Evolutionary conservation across 2,797 vertebrate species (phyloP), one percentile per base, ranked within the genome.

Genomic region (Scomberomorus guttatus): DNA sequence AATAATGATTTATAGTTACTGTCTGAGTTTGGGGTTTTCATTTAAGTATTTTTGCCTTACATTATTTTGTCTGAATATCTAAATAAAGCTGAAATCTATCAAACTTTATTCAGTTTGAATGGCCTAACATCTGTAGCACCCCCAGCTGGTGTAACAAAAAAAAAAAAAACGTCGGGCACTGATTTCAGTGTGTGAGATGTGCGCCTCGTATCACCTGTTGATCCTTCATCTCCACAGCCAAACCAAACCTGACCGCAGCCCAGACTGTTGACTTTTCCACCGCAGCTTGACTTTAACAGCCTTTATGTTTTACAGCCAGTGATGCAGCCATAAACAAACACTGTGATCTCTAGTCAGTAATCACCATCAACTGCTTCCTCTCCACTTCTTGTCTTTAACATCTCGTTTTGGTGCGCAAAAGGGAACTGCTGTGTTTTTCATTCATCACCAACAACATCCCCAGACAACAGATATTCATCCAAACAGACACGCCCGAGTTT

Each of bases 401-500:
- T n/a, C 11, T 48, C 6, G 1, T 50, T 13, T 22, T 37, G 57
- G 51, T 5, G 8, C 57, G 59, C 15, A 14, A 44, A 60, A 6
- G 11, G 67, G 12, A 72, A 65, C 25, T 27, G 3, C 13, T 29
- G 52, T 25, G 25, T 57, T 12, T 25, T 39, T 12, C 11, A 75
- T 12, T 62, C 54, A 65, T 15, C 42, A 18, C 17, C 13, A 71
- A 77, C 15, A 68, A 77, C 74, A 69, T 82, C 59, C 55, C 15
- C 15, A 24, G 1, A 52, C 22, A 54, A 9, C 52, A 44, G 11
- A 65, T 44, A 61, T 4, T 2, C 54, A 67, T 27, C 17, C 46
- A 56, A 0, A 37, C 67, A 61, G 77, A 77, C 82, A 87, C 84
- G 73, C 88, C 89, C 80, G 74, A 85, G 57, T 84, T 90, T 87